phyloP scores from a whole-genome alignment of 2,888 invertebrate species.

The Molorchus minor region DNA sequence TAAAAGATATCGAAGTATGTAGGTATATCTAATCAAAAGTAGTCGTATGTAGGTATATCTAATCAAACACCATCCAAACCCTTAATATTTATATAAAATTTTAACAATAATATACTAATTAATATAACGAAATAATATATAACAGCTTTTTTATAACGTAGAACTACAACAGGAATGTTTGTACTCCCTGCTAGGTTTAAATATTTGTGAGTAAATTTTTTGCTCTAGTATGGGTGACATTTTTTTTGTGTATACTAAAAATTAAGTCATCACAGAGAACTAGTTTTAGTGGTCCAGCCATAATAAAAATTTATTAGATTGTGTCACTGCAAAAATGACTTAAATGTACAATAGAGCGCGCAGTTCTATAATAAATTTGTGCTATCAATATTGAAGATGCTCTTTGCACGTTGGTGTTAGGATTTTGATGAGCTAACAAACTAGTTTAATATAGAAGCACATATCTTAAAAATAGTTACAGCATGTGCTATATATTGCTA shows the following conservation, averaged over 20 bases:
- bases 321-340: constrained; percentile 21
- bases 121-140: constrained; percentile 49
- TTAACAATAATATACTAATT: constrained; percentile 59
- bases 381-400: constrained; percentile 47
- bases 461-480: constrained; percentile 43
- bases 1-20: constrained; percentile 10
- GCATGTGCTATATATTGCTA: constrained; percentile 40
- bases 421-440: constrained; percentile 36
- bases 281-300: constrained; percentile 48
- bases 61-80: constrained; percentile 56
- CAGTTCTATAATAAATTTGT: constrained; percentile 30
- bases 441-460: constrained; percentile 42
- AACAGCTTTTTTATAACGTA: constrained; percentile 51
- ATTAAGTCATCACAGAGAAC: constrained; percentile 28
- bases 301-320: constrained; percentile 31
- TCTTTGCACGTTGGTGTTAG: constrained; percentile 36
- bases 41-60: no score
- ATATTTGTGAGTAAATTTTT: constrained; percentile 44
- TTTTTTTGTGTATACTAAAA: constrained; percentile 46
- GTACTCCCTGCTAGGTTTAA: constrained; percentile 45
- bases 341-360: constrained; percentile 30
- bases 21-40: no score
- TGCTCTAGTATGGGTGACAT: constrained; percentile 59
- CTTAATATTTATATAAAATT: constrained; percentile 61
- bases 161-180: constrained; percentile 44